A percentile compares a stretch with the other conserved stretches of the same genome.
phyloP scores from a whole-genome alignment of 2,113 vertebrate species.

The Eptesicus fuscus region DNA sequence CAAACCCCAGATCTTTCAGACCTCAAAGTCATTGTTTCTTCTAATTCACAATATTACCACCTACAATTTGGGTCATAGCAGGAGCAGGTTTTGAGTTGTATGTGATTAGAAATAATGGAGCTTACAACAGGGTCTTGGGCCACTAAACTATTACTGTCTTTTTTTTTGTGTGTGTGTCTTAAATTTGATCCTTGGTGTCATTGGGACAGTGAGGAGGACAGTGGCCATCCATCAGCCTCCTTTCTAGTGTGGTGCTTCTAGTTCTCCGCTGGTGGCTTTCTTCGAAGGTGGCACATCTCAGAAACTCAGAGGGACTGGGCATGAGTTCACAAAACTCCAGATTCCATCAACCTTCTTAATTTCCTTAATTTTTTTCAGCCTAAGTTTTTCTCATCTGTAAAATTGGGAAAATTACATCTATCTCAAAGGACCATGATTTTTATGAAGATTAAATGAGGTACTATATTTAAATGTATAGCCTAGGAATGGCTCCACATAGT shows the following conservation, averaged over 20 bases:
- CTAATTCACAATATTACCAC: not conserved
- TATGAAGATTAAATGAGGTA: not conserved
- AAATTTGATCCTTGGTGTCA: not conserved
- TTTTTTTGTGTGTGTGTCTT: not conserved
- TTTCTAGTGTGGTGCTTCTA: too few species aligned
- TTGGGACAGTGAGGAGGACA: not conserved
- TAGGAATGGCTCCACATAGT: not conserved
- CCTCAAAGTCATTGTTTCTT: not conserved
- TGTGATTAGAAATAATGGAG: not conserved
- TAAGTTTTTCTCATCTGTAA: not conserved
- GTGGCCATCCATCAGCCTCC: too few species aligned
- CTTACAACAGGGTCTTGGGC: not conserved
- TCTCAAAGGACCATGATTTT: not conserved
- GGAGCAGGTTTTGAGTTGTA: not conserved
- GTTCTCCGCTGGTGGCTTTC: not conserved
- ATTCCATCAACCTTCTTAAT: not conserved
- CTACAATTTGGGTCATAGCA: not conserved
- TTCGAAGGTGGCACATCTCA: not conserved
- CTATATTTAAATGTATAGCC: not conserved
- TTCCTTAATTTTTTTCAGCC: not conserved
- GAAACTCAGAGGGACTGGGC: not conserved
- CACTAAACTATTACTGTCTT: not conserved
- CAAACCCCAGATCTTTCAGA: not conserved
- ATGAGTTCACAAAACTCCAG: not conserved
- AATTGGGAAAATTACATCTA: not conserved